Base-by-base conservation (phyloP, 2,888 invertebrate genomes). In the Eupeodes luniger region DNA sequence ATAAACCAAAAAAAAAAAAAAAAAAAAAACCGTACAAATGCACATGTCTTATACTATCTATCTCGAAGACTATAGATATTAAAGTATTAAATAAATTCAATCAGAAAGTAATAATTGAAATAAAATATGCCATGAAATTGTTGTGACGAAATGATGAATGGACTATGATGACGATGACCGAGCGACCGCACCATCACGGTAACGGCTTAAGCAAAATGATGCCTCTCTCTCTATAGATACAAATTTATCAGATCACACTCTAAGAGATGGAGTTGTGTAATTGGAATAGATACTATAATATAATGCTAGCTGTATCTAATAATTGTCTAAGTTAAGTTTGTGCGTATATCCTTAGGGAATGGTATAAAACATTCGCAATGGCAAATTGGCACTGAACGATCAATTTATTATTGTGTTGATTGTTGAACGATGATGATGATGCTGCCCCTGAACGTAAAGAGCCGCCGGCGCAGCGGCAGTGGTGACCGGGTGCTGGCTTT, bases 41-140 rank as follows among this genome's bases (percentile, higher is more conserved):
- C 11, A 49, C 7, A 27, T 51, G 2, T 34, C 27, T 27, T 27
- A 19, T 19, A 27, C 3, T 27, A 27, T 27, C 27, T 27, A 27
- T 27, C 27, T 27, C 1, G 1, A 27, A 27, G 27, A 27, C 2
- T 2, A 55, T 53, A 40, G 61, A 47, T 40, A 27, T 27, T 27
- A 27, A 27, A 27, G 3, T 27, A 27, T 27, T 27, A 77, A 69
- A 36, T 76, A 87, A 80, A 88, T 77, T 88, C 85, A 81, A 88
- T 81, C 85, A 81, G 85, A 85, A 74, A 77, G 67, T 77, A 69
- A 85, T 88, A 88, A 88, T 88, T 88, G 84, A 88, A 88, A 84
- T 74, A 62, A 81, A 81, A 88, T 88, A 77, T 64, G 84, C 76
- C 87, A 74, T 88, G 80, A 85, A 88, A 88, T 88, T 81, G 80